Evolutionary conservation across 2,888 invertebrate genomes (phyloP), one percentile per base, ranked within the genome.

Genomic region (Phanerotoma sp.): DNA sequence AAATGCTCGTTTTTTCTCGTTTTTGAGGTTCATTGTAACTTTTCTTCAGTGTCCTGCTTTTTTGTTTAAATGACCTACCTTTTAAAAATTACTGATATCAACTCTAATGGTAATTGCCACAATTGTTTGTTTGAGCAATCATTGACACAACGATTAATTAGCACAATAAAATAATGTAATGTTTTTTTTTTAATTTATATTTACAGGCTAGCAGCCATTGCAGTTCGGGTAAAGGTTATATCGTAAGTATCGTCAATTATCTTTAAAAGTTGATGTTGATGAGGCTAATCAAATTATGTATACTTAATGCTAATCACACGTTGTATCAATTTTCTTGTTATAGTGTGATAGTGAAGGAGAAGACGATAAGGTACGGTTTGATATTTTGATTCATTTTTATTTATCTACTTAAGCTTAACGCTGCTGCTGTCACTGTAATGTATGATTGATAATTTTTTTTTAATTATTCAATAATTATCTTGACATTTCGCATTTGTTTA

Each of bases 311-410:
- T 50, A 55, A 56, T 47, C 21, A 41, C 45, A 10, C 13, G 51
- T 64, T 66, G 60, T 65, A 64, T 66, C 69, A 72, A 72, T n/a
- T 80, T 80, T 79, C 79, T 78, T 81, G 78, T 88, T 86, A 67
- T 86, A 92, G 91, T 92, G 91, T 91, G 91, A 91, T 91, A 92
- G 90, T 84, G 90, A 90, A 85, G 90, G 89, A 81, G 90, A 90
- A 82, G 91, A 91, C 81, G 91, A 90, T 83, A 91, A 91, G 91
- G 91, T 89, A 82, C 84, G 87, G 80, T 71, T 45, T 51, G 59
- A 7, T 10, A 54, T 54, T 57, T 51, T 56, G 18, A 47, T 40
- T 41, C 5, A n/a, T 10, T 41, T 38, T 16, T 7, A 38, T 20
- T 18, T 38, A 10, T 32, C 10, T 2, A n/a, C 16, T 25, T 41